Base-by-base conservation (phyloP, 1,140 invertebrate genomes). In the Bombus cullumanus region DNA sequence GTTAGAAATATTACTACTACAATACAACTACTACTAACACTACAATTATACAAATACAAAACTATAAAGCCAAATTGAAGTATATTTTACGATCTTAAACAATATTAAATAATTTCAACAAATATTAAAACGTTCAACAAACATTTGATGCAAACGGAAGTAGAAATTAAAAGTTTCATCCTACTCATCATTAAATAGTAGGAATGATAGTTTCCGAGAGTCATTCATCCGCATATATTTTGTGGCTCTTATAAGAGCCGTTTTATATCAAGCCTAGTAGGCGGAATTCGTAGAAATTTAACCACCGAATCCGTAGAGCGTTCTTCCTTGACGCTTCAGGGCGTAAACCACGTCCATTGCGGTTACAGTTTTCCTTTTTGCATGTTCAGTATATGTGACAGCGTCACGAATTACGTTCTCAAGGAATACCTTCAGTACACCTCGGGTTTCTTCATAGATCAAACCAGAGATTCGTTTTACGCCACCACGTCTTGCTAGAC, bases 291-390 rank as follows among this genome's bases (percentile, higher is more conserved):
- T n/a, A 39, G 18, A 4, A 18, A 85, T 87, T 95, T 94, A 74
- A 93, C 93, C 72, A 89, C 95, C 92, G 96, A 89, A 0, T 95
- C 71, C 1, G 95, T 89, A 89, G 0, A 89, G 82, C 6, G 88
- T 89, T 78, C 88, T 85, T 75, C 88, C 88, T 86, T 89, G 88
- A 43, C 88, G 91, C 34, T 92, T 92, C 0, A 96, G 92, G 10
- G 95, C 95, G 0, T 94, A 93, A 37, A 95, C 94, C 6, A 96
- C 92, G 31, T 96, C 96, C 43, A 94, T 87, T 53, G 93, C 94
- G 8, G 92, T 93, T 71, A 96, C 86, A 0, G 94, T 94, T 0
- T 94, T 95, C 76, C 95, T 94, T 92, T 97, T 97, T 78, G 96
- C 96, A 90, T 96, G 96, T 25, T 96, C 87, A 2, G 87, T 88